phyloP scores from a whole-genome alignment of 2,113 vertebrate species.

The Gymnobelideus leadbeateri region DNA sequence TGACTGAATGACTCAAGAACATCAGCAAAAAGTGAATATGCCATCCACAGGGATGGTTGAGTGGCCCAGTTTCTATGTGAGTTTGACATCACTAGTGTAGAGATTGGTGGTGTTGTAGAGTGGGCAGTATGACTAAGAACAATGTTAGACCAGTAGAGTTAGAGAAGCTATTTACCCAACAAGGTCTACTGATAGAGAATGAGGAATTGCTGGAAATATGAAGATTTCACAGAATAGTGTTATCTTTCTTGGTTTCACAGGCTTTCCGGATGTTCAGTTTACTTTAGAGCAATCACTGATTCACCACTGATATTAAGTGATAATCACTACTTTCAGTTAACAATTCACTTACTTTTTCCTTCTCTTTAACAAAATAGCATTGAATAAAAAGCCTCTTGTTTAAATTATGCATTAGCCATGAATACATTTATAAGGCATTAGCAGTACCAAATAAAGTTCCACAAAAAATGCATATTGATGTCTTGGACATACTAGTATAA shows the following conservation, averaged over 20 bases:
- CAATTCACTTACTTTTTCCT: slow-evolving; percentile 61
- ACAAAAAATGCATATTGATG: slow-evolving; percentile 33
- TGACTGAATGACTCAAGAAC: background rate
- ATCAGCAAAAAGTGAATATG: background rate
- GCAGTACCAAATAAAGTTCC: slow-evolving; percentile 40
- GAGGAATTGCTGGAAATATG: background rate
- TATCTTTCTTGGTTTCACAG: background rate
- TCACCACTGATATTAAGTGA: slow-evolving; percentile 38
- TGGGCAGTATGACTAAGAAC: background rate
- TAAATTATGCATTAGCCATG: background rate
- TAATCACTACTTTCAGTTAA: slow-evolving; percentile 48
- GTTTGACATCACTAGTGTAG: background rate
- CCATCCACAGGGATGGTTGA: background rate
- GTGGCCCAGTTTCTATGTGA: background rate
- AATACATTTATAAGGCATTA: slow-evolving; percentile 37
- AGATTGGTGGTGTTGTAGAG: background rate
- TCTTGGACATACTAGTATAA: slow-evolving; percentile 35
- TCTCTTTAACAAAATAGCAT: slow-evolving; percentile 6
- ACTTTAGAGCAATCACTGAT: slow-evolving; percentile 28
- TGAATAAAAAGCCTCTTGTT: background rate
- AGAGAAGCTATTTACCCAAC: background rate
- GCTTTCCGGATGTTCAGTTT: slow-evolving; percentile 34
- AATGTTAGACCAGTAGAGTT: background rate
- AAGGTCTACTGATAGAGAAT: background rate
- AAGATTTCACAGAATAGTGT: background rate